Base-by-base conservation (phyloP, 2,888 invertebrate genomes). In the Lithophane ornitopus region DNA sequence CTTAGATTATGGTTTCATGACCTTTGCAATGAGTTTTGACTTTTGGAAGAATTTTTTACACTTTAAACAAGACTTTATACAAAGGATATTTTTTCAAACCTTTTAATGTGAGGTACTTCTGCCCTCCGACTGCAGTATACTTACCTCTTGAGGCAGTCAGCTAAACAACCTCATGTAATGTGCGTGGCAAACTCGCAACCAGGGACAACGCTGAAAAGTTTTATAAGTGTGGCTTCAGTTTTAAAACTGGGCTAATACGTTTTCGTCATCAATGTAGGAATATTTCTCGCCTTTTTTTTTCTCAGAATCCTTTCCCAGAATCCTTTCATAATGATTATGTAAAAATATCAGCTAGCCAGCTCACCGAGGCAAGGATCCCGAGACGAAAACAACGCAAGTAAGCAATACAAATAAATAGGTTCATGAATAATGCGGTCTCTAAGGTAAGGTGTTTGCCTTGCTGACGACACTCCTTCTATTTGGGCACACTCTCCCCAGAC, bases 391-490 rank as follows among this genome's bases (percentile, higher is more conserved):
- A 88, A 91, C 91, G 92, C 93, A 94, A 95, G 93, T 94, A 93
- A 95, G 95, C 95, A 94, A 95, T 95, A 95, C 92, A 92, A 94
- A 95, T 95, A 95, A 95, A 95, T 95, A 93, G 94, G 91, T 90
- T 95, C 95, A 95, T 96, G 95, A 95, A 96, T 95, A 95, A 95
- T 95, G 90, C 94, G 89, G 88, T 87, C 87, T 90, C 86, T 88
- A 86, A 86, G 87, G 82, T 88, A 85, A 81, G 88, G 92, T 93
- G 93, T 93, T 92, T 91, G 91, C 89, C 87, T 93, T 90, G 90
- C 91, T 91, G 92, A 92, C 93, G 93, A 92, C 90, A 90, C 87
- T 78, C 86, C 85, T 84, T 88, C 88, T 88, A 88, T 90, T 90
- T 88, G 87, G 89, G 90, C 90, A 91, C 93, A 94, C 94, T 94